These are phyloP conservation scores for Mystacornis crossleyi DNA, from an alignment of 2,113 vertebrate species.

Conservation along the genomic window DNA sequence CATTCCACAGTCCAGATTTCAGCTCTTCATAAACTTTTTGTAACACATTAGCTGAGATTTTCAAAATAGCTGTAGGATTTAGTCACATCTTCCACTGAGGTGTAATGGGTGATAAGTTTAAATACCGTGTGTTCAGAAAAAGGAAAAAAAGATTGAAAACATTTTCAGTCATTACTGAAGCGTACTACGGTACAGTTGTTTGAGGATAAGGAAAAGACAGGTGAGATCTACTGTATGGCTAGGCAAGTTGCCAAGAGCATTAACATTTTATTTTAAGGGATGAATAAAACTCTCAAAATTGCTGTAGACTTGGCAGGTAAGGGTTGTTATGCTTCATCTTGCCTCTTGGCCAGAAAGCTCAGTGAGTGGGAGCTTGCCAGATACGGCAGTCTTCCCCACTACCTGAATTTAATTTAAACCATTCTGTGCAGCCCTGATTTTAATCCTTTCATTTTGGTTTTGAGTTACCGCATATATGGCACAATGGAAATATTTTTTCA, in stretches of 20 bases:
- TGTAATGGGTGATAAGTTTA: neutral
- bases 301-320: constrained; percentile 64
- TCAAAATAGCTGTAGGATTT: neutral
- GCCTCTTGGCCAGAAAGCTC: constrained; percentile 62
- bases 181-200: neutral
- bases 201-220: constrained; percentile 19
- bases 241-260: constrained; percentile 40
- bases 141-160: neutral
- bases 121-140: neutral
- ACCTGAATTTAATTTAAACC: constrained; percentile 86
- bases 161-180: neutral
- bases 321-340: constrained; percentile 58
- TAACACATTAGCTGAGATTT: neutral
- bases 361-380: constrained; percentile 60
- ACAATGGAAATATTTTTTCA: constrained; percentile 82
- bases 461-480: constrained; percentile 79
- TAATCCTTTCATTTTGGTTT: constrained; percentile 83
- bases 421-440: constrained; percentile 77
- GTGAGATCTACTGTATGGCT: constrained; percentile 27
- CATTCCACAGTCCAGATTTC: neutral
- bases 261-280: constrained; percentile 33
- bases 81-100: neutral
- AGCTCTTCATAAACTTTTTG: neutral
- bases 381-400: constrained; percentile 71
- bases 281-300: constrained; percentile 46